Evolutionary conservation across 1,140 invertebrate genomes (phyloP), one percentile per base, ranked within the genome.

Genomic region (Mamestra configurata): DNA sequence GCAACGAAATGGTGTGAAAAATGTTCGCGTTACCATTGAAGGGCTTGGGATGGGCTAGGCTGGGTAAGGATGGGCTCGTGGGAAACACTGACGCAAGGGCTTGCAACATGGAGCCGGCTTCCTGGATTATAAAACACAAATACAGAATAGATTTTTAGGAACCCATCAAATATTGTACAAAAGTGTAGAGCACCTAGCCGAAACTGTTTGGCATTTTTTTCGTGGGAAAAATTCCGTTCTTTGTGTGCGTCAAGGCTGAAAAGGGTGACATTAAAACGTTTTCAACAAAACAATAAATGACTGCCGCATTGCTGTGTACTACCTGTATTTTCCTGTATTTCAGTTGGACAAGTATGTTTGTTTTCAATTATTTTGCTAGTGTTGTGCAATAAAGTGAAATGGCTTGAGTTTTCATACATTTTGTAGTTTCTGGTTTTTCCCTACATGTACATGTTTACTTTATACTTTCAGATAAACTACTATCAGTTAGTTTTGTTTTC

Each of bases 1-100:
- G 86, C 73, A 81, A 87, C 91, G 83, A 82, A 83, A 85, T 88
- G 86, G 91, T 90, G 93, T 90, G 93, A 94, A 94, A 93, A 92
- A 86, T 81, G 80, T 84, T 80, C 83, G 84, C 76, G 75, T 49
- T 57, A 35, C 85, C 84, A 91, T 89, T 90, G 84, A 88, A 84
- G 85, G 31, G 79, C 68, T 64, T 77, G 66, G 66, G 18, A 15
- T 49, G 66, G 66, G 66, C 64, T 90, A 88, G 92, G 90, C 88
- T 87, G 79, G 90, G 90, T 88, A 89, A 89, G 91, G 86, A 86
- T 86, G 68, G 90, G 88, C 84, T 49, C 91, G 90, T 94, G 92
- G 90, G 92, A 94, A 94, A 89, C 70, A 64, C n/a, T 84, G 61
- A 68, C 15, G 75, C 71, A 68, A 77, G 43, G 71, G 46, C 20